Conservation (phyloP, 1,140 invertebrate species). For the Apis florea region DNA sequence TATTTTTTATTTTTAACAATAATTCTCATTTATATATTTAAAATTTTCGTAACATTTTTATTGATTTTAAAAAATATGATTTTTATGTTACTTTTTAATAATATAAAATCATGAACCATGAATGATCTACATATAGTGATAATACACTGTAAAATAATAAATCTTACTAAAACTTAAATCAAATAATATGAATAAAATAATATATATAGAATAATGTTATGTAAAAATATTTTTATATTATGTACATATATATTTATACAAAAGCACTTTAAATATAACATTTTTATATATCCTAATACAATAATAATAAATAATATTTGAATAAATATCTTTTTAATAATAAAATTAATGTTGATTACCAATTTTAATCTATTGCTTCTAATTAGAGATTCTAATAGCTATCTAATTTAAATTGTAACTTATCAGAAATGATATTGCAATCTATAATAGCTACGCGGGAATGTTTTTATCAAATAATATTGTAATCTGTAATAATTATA, state of each 20-base stretch:
- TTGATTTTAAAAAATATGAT: not conserved
- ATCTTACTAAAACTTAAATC: not conserved
- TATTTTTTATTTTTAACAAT: slow-evolving; percentile 4
- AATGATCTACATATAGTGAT: not conserved
- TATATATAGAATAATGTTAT: not conserved
- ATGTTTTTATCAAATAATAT: no score
- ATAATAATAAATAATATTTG: not conserved
- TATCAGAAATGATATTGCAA: no score
- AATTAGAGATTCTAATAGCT: no score
- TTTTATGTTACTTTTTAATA: slow-evolving; percentile 5
- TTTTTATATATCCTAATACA: not conserved
- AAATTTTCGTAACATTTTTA: slow-evolving; percentile 11
- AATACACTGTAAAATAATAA: not conserved
- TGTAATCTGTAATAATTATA: no score
- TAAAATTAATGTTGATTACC: no score
- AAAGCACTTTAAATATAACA: not conserved
- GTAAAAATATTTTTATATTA: not conserved
- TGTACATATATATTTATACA: not conserved
- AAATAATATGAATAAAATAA: not conserved
- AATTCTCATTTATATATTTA: slow-evolving; percentile 11
- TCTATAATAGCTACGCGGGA: no score
- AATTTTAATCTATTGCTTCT: no score
- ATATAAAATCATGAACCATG: not conserved
- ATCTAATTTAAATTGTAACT: no score
- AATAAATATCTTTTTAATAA: no score